Evolutionary conservation across 2,888 invertebrate genomes (phyloP), one percentile per base, ranked within the genome.

Genomic region (Drosophila rellima): DNA sequence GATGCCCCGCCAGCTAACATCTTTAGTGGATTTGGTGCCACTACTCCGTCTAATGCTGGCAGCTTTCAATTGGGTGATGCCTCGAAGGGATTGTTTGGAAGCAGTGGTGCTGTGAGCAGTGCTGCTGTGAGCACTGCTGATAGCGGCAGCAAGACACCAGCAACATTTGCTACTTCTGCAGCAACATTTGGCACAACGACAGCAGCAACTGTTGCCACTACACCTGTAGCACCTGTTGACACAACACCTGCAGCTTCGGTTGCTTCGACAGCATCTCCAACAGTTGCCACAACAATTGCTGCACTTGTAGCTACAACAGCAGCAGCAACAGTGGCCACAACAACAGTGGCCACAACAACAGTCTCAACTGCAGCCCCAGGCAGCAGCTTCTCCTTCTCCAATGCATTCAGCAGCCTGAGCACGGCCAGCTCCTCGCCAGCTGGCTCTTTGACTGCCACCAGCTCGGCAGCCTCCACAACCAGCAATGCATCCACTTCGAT

Each of bases 301-400:
- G 5, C 37, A 18, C 29, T 61, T n/a, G 13, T 64, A 26, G 17
- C 69, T 5, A 7, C 72, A 15, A 6, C 52, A 18, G 6, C 47
- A 13, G 15, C 66, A 44, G 50, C 59, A 15, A 17, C 48, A 47
- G 7, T 37, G 29, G 15, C 64, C 5, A 31, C 70, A 31, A 5
- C 23, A 23, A 23, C 23, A 23, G 23, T 23, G 23, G 23, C 23
- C 37, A 20, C 57, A 35, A 13, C 68, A n/a, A 26, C 66, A 13
- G n/a, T 33, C 7, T 0, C 40, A 4, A 8, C 33, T 6, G 29
- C 65, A 11, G 31, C 62, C 1, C 66, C 73, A 3, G 74, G 77
- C 31, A 75, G 74, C 54, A 64, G 73, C 5, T 85, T 89, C 44
- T 78, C 89, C 1, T 89, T 90, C 63, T 74, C 89, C 0, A 82